Percentiles rank a stretch among this genome's conserved stretches.
Evolutionary conservation across 2,113 vertebrate genomes (phyloP).

Genomic region (Vidua macroura): DNA sequence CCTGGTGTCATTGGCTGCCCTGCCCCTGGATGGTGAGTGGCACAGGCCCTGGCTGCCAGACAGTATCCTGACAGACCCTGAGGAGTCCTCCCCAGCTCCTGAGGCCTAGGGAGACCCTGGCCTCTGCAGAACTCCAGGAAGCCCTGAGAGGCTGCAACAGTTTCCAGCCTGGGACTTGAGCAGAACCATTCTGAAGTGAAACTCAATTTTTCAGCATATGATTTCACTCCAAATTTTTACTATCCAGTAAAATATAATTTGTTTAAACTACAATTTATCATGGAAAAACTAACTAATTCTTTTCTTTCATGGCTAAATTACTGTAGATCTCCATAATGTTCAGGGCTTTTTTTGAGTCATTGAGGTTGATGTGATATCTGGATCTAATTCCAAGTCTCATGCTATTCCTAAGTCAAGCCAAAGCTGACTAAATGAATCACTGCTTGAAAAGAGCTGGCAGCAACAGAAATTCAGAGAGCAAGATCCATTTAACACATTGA

Average conservation of each 20-base stretch:
- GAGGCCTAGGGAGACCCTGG: neutral
- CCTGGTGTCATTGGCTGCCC: fast-evolving
- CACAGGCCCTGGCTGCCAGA: neutral
- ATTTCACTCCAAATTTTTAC: neutral
- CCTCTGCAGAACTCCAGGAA: neutral
- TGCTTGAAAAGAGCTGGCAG: neutral
- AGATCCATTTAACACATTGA: slow-evolving; percentile 38
- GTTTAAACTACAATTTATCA: neutral
- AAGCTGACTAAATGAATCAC: slow-evolving; percentile 29
- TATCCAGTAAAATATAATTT: neutral
- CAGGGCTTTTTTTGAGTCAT: neutral
- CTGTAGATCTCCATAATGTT: neutral
- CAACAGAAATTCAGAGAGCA: neutral
- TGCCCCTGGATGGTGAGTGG: too few species aligned
- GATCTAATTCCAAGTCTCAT: neutral
- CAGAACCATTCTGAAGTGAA: neutral
- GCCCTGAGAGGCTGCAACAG: neutral
- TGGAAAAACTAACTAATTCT: neutral
- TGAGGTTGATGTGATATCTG: neutral
- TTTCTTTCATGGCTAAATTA: neutral
- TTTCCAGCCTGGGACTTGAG: neutral
- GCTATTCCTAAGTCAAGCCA: neutral
- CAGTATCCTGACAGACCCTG: fast-evolving
- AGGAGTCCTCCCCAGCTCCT: fast-evolving
- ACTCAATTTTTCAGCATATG: neutral